These are phyloP conservation scores for Apis laboriosa DNA, from an alignment of 1,140 invertebrate genomes.

Conservation along the genomic window DNA sequence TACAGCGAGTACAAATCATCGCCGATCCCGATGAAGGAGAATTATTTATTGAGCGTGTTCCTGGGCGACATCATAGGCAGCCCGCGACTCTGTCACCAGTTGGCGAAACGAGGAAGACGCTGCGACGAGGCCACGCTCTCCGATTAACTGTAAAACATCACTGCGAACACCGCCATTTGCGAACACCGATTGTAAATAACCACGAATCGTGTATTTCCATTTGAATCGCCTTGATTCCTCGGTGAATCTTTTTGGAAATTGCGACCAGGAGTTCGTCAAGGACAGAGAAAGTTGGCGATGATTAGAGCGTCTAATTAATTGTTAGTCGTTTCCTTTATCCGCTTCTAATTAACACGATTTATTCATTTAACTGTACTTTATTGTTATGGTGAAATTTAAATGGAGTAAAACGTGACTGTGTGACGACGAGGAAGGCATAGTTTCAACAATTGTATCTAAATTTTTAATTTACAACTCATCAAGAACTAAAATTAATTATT, in stretches of 20 bases:
- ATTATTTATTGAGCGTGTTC: slow-evolving; percentile 91
- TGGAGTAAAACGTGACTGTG: too few relatives aligned
- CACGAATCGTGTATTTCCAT: slow-evolving; percentile 2
- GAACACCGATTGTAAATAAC: slow-evolving; percentile 44
- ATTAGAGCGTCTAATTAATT: slow-evolving; percentile 10
- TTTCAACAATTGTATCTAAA: too few relatives aligned
- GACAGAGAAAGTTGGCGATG: background rate
- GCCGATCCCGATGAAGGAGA: slow-evolving; percentile 87
- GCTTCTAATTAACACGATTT: background rate
- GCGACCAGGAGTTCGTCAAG: too few relatives aligned
- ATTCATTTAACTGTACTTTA: background rate
- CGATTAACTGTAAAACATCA: slow-evolving; percentile 56
- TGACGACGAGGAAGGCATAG: too few relatives aligned
- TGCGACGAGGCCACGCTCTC: slow-evolving; percentile 74
- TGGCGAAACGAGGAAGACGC: slow-evolving; percentile 85
- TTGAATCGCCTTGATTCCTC: background rate
- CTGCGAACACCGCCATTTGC: background rate
- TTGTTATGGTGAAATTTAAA: background rate
- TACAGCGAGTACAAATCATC: slow-evolving; percentile 89
- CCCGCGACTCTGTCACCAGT: slow-evolving; percentile 87
- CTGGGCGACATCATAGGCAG: slow-evolving; percentile 90
- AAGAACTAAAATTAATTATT: too few relatives aligned
- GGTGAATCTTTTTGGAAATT: background rate
- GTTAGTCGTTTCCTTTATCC: background rate
- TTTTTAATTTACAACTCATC: too few relatives aligned